Evolutionary conservation across 64 coral and sea anemone genomes (phyloP).

Genomic region (Montipora capricornis): DNA sequence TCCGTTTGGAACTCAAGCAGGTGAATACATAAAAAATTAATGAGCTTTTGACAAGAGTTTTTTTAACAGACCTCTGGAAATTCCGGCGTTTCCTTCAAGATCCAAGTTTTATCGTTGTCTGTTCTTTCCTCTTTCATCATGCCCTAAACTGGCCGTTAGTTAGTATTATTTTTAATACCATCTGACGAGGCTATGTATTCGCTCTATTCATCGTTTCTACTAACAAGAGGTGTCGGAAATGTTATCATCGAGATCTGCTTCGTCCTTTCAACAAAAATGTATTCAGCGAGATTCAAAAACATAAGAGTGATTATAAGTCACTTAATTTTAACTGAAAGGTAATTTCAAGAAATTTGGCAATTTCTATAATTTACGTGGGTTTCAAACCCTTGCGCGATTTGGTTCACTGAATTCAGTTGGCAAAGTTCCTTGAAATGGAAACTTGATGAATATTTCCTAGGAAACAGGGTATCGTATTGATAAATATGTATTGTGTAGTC

Average conservation of each 20-base stretch:
- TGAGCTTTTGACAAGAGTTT: conserved; percentile 38
- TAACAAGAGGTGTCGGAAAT: conserved; percentile 32
- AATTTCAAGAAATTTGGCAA: neutral
- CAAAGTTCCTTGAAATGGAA: neutral
- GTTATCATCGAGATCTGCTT: conserved; percentile 4
- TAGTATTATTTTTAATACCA: neutral
- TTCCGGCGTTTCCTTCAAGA: neutral
- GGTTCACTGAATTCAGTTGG: neutral
- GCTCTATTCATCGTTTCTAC: conserved; percentile 32
- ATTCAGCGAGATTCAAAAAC: conserved; percentile 3
- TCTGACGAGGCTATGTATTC: neutral
- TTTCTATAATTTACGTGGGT: neutral
- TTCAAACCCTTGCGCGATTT: neutral
- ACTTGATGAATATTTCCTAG: neutral
- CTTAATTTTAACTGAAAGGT: neutral
- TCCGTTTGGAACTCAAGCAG: conserved; percentile 14
- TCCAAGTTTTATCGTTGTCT: neutral
- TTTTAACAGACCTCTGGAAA: conserved; percentile 25
- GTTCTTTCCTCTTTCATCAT: neutral
- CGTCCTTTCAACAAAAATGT: conserved; percentile 26
- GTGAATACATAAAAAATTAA: conserved; percentile 46
- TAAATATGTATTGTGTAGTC: conserved; percentile 6
- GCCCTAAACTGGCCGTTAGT: neutral
- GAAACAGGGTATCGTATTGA: neutral
- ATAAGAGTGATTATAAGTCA: conserved; percentile 8